These are phyloP conservation scores for Melinopterus prodromus DNA, from an alignment of 2,888 invertebrate genomes.

Conservation along the genomic window DNA sequence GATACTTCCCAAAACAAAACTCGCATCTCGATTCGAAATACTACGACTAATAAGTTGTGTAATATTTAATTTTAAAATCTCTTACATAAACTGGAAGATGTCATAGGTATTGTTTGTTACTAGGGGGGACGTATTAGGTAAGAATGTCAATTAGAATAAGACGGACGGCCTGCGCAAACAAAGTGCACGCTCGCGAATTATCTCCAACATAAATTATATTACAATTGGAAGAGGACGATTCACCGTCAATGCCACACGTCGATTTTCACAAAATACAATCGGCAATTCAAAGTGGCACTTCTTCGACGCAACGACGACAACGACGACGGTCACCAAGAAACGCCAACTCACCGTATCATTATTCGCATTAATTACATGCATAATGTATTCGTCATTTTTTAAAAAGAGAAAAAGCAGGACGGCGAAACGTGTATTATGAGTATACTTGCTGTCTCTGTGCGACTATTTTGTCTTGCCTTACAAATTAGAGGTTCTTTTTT, in stretches of 20 bases:
- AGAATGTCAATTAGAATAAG: conserved; percentile 4
- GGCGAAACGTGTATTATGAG: neutral
- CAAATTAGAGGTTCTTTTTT: neutral
- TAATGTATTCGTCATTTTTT: neutral
- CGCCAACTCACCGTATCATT: neutral
- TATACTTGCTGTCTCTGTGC: neutral
- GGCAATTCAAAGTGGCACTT: neutral
- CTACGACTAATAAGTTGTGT: neutral
- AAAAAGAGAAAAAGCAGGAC: neutral
- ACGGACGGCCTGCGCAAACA: neutral
- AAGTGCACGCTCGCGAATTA: neutral
- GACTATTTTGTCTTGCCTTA: neutral
- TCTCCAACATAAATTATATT: neutral
- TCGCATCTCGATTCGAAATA: neutral
- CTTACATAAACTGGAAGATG: neutral
- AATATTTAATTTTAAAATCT: neutral
- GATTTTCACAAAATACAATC: neutral
- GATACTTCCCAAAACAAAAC: neutral
- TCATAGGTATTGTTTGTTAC: neutral
- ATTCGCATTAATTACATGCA: neutral
- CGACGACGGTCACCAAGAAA: neutral
- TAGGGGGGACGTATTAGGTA: neutral
- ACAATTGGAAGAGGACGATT: neutral
- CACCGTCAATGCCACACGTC: neutral
- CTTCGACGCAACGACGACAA: neutral